Base-by-base conservation (phyloP, 2,888 invertebrate species). In the Nipponacmea schrenckii region DNA sequence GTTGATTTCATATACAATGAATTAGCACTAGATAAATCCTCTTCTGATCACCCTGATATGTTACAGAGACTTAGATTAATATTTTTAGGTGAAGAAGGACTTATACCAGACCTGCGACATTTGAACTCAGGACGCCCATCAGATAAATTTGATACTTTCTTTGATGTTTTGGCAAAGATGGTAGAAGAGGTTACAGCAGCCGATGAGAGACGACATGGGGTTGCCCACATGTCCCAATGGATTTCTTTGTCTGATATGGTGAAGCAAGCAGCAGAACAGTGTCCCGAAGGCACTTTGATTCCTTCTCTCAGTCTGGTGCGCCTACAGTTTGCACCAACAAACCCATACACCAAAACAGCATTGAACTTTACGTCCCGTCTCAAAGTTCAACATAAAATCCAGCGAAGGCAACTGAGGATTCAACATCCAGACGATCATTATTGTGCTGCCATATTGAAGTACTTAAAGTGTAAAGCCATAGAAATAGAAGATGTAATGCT, bases 321-420 rank as follows among this genome's bases (percentile, higher is more conserved):
- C 2, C 7, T 78, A 8, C 75, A 79, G 66, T 77, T 79, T 26
- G 63, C 73, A 14, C 76, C 76, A n/a, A 44, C 64, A 4, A 80
- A 77, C 48, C 75, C 74, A 0, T 75, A 75, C 62, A 50, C 69
- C 8, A 62, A 73, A 24, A 31, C 71, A 26, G 76, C 80, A 24
- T 63, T 70, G 65, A 75, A 62, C n/a, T 77, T 77, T 44, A 80
- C 76, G 10, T 66, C 67, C 1, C 31, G 62, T 0, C n/a, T 77
- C n/a, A 24, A 71, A 10, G 70, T 77, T 8, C 77, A 79, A 56
- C 73, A 74, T 45, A 77, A 77, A 70, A 72, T 80, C 24, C 75
- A 77, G 62, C 62, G 70, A n/a, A 31, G 78, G 14, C 80, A 76
- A 63, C 62, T 77, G 3, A 17, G 77, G 50, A 62, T 62, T 0